A percentile compares a stretch with the other conserved stretches of the same genome.
Conservation (phyloP, 2,888 invertebrate species). For the Acrobasis consociella region DNA sequence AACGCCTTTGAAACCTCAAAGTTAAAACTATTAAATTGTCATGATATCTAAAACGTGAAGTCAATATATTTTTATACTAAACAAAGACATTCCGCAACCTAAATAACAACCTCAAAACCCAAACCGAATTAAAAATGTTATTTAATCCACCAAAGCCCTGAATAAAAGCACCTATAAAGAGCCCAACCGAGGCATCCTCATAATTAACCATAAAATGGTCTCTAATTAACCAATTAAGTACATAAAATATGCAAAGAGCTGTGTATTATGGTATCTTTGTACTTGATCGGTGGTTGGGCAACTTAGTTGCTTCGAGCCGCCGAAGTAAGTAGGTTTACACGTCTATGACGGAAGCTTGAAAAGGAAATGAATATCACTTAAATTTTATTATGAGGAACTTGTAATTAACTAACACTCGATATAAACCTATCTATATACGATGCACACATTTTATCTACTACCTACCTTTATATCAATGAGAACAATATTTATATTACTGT, state of each 20-base stretch:
- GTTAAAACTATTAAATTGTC: neutral
- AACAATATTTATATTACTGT: no score
- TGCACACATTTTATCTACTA: no score
- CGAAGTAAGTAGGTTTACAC: neutral
- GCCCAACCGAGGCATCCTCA: constrained; percentile 28
- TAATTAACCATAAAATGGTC: constrained; percentile 35
- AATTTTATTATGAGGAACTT: neutral
- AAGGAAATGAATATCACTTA: neutral
- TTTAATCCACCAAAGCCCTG: constrained; percentile 28
- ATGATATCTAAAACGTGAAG: neutral
- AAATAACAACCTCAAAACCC: constrained; percentile 7
- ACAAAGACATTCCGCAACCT: neutral
- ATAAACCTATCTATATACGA: no score
- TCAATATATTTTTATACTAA: neutral
- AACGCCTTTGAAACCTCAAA: no score
- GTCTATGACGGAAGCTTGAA: constrained; percentile 1
- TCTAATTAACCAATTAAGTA: constrained; percentile 39
- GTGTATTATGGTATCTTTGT: constrained; percentile 27
- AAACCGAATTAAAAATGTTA: constrained; percentile 26
- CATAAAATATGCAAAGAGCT: constrained; percentile 33
- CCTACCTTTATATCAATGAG: no score
- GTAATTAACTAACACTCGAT: no score
- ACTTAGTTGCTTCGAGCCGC: constrained; percentile 27
- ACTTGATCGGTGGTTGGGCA: constrained; percentile 28
- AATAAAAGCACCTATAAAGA: constrained; percentile 27